A percentile compares a stretch with the other conserved stretches of the same genome.
These are phyloP conservation scores for Todiramphus chloris DNA, from an alignment of 2,113 vertebrate species.

Conservation along the genomic window DNA sequence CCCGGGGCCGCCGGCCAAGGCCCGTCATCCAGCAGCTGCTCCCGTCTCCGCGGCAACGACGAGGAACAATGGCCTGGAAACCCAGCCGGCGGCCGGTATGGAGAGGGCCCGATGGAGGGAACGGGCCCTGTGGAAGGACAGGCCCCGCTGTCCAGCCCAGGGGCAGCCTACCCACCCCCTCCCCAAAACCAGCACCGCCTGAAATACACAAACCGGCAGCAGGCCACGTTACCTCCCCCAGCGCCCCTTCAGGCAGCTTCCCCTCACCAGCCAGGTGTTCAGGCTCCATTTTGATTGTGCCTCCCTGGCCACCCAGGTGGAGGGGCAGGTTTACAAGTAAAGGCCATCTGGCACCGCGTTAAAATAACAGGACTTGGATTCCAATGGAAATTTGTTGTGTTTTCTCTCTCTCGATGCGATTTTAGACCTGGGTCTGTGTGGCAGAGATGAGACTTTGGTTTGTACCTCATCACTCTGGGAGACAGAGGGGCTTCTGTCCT, in stretches of 20 bases:
- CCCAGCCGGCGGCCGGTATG: slow-evolving; percentile 67
- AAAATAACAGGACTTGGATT: background rate
- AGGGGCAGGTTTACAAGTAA: background rate
- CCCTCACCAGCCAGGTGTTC: background rate
- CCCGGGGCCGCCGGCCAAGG: slow-evolving; percentile 74
- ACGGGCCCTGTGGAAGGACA: background rate
- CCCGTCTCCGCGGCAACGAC: slow-evolving; percentile 85
- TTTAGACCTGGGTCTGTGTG: background rate
- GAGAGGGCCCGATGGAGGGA: background rate
- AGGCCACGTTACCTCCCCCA: fast-evolving
- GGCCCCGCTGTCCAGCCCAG: background rate
- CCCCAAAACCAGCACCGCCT: background rate
- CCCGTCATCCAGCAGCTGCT: slow-evolving; percentile 93
- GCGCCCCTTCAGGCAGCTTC: fast-evolving
- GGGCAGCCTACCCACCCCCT: background rate
- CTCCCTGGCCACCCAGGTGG: fast-evolving
- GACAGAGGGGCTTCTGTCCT: background rate
- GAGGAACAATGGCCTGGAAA: slow-evolving; percentile 85
- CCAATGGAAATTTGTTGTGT: background rate
- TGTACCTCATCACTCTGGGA: background rate
- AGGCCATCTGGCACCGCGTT: background rate
- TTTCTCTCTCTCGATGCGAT: background rate
- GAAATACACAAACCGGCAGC: background rate
- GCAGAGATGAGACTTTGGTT: background rate
- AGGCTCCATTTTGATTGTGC: background rate